Conservation (phyloP, 2,888 invertebrate genomes). For the Adelphocoris suturalis region DNA sequence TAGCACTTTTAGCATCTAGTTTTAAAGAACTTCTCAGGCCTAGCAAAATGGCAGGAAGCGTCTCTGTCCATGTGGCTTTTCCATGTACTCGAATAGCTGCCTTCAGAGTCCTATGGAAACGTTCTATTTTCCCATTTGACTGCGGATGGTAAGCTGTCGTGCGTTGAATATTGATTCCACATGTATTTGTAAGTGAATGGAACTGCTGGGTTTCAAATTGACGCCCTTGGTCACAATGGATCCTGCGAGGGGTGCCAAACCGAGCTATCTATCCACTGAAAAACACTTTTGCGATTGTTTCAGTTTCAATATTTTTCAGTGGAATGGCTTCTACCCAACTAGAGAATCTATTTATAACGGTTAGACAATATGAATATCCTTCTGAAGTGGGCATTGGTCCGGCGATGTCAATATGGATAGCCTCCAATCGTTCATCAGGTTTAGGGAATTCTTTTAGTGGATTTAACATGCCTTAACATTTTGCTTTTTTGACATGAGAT, state of each 20-base stretch:
- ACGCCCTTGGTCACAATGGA: neutral
- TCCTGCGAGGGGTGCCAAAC: neutral
- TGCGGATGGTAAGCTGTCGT: too few relatives aligned
- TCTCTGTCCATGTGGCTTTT: neutral
- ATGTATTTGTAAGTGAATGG: neutral
- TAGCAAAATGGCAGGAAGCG: neutral
- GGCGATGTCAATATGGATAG: too few relatives aligned
- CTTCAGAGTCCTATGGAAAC: neutral
- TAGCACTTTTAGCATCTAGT: neutral
- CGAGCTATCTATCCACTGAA: neutral
- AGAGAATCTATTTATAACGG: too few relatives aligned
- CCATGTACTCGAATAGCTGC: neutral
- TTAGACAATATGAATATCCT: too few relatives aligned
- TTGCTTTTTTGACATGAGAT: too few relatives aligned
- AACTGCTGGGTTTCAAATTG: neutral
- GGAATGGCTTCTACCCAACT: neutral
- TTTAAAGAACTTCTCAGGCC: neutral
- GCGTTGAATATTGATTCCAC: neutral
- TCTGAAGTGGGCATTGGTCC: too few relatives aligned
- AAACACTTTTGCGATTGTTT: neutral
- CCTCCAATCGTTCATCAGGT: too few relatives aligned
- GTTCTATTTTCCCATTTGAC: too few relatives aligned
- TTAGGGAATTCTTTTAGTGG: too few relatives aligned
- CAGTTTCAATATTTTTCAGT: neutral
- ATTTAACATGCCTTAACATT: too few relatives aligned